Conservation (phyloP, 2,113 vertebrate species). For the Pao palembangensis region DNA sequence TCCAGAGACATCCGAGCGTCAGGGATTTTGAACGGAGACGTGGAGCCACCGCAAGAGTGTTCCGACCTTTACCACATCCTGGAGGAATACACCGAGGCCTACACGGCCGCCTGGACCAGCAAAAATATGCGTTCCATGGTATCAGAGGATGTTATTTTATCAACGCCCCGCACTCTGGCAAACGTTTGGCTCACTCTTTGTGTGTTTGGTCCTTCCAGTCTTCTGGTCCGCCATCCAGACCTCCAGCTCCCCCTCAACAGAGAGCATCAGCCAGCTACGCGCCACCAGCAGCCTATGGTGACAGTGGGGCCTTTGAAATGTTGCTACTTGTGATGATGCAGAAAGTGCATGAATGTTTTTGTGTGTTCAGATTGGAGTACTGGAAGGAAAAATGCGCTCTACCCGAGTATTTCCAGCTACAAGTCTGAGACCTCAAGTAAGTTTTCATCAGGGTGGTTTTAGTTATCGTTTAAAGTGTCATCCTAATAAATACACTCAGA, state of each 20-base stretch:
- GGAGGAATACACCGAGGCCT: constrained; percentile 84
- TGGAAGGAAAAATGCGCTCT: constrained; percentile 31
- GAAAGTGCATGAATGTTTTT: neutral
- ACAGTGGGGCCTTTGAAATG: too few species aligned
- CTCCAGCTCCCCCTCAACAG: constrained; percentile 27
- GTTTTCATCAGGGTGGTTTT: neutral
- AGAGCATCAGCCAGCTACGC: neutral
- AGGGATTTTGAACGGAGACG: constrained; percentile 87
- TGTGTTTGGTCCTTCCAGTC: constrained; percentile 18
- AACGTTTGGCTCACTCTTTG: neutral
- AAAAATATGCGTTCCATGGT: constrained; percentile 55
- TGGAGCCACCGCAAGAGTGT: constrained; percentile 81
- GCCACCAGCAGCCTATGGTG: neutral
- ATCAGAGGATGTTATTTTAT: neutral
- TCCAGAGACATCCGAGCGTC: constrained; percentile 86
- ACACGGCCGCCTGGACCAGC: constrained; percentile 73
- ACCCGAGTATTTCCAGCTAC: constrained; percentile 54
- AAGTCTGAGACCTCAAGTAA: constrained; percentile 56
- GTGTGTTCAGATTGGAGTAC: neutral
- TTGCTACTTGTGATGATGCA: neutral
- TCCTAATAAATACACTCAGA: too few species aligned
- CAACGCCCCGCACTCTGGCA: neutral
- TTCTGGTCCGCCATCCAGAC: constrained; percentile 41
- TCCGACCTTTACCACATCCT: constrained; percentile 85
- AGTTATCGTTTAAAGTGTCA: too few species aligned